These are phyloP conservation scores for Ooceraea biroi DNA, from an alignment of 1,140 invertebrate species.

Conservation along the genomic window DNA sequence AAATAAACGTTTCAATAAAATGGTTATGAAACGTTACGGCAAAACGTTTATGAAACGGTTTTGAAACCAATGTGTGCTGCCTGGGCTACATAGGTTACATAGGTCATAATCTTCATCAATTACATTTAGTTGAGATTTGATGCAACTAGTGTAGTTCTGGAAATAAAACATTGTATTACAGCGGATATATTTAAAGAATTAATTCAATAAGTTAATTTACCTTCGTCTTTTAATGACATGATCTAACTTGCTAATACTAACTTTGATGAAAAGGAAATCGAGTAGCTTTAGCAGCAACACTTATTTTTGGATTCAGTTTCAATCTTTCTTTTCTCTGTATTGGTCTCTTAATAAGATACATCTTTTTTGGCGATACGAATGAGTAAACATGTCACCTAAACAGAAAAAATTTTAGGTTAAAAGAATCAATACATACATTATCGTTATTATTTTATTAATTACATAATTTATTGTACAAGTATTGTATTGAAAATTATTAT, in stretches of 20 bases:
- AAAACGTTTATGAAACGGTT: no score
- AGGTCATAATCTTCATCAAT: neutral
- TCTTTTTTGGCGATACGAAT: neutral
- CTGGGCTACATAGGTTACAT: no score
- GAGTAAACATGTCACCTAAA: neutral
- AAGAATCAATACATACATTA: neutral
- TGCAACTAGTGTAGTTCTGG: slow-evolving; percentile 14
- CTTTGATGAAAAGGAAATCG: slow-evolving; percentile 9
- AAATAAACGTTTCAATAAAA: no score
- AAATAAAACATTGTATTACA: no score
- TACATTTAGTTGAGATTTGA: neutral
- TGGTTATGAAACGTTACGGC: no score
- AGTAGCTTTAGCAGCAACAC: slow-evolving; percentile 3
- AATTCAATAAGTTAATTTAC: slow-evolving; percentile 8
- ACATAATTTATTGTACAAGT: neutral
- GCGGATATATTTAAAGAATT: no score
- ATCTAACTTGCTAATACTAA: slow-evolving; percentile 3
- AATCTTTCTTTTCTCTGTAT: slow-evolving; percentile 6
- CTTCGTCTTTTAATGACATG: neutral
- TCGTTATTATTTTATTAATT: slow-evolving; percentile 6
- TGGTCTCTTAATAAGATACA: neutral
- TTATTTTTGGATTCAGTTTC: slow-evolving; percentile 2
- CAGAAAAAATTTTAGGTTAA: slow-evolving; percentile 7
- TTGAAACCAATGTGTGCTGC: no score
- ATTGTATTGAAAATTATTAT: slow-evolving; percentile 17